Percentiles rank a stretch among this genome's conserved stretches.
phyloP scores from a whole-genome alignment of 2,888 invertebrate genomes.

The Cheilosia impressa region DNA sequence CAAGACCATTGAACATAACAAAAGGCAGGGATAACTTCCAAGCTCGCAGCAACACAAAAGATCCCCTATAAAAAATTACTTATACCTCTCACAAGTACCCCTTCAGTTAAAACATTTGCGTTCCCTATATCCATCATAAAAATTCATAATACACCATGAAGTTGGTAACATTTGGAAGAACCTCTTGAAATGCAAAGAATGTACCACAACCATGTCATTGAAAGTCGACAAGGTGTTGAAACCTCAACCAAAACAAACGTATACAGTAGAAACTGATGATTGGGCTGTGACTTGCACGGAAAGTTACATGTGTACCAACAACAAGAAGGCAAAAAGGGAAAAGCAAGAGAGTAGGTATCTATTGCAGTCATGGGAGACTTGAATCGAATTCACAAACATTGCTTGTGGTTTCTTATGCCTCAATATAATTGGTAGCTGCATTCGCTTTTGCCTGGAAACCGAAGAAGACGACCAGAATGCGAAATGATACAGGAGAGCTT shows the following conservation, averaged over 20 bases:
- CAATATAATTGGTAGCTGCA: slow-evolving; percentile 65
- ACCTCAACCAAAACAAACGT: slow-evolving; percentile 12
- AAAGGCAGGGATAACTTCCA: too few relatives aligned
- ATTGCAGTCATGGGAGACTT: slow-evolving; percentile 55
- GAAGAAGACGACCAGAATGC: slow-evolving; percentile 57
- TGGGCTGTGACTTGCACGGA: slow-evolving; percentile 42
- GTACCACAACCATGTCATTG: neutral
- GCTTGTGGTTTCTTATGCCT: slow-evolving; percentile 53
- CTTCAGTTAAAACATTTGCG: neutral
- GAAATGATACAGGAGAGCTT: slow-evolving; percentile 73
- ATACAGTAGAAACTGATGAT: slow-evolving; percentile 48
- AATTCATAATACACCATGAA: too few relatives aligned
- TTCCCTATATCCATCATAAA: neutral
- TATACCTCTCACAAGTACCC: too few relatives aligned
- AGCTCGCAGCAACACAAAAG: too few relatives aligned
- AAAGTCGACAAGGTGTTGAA: slow-evolving; percentile 33
- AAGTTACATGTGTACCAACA: slow-evolving; percentile 38
- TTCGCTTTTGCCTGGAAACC: slow-evolving; percentile 27
- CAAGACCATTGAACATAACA: too few relatives aligned
- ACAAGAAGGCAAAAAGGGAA: neutral
- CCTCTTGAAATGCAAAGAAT: slow-evolving; percentile 3
- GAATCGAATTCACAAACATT: slow-evolving; percentile 63
- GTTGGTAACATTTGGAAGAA: neutral
- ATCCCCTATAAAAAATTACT: too few relatives aligned
- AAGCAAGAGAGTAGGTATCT: slow-evolving; percentile 7